Evolutionary conservation across 1,140 invertebrate genomes (phyloP).

Genomic region (Neotoxoptera formosana): DNA sequence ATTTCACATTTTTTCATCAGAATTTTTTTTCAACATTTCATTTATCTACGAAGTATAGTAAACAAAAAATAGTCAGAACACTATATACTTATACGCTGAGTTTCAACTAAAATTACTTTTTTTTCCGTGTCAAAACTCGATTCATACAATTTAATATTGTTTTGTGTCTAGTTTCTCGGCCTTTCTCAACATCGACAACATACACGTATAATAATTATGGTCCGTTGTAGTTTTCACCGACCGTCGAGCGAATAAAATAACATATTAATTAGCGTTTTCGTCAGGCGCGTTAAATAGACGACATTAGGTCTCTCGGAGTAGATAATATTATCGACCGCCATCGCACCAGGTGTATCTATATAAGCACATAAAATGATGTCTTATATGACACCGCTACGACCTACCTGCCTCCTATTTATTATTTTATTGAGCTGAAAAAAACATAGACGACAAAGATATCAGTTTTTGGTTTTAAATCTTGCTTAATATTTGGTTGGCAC

Average conservation of each 20-base stretch:
- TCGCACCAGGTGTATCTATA: neutral
- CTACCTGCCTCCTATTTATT: neutral
- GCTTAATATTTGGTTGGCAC: no score
- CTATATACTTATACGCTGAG: neutral
- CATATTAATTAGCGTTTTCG: neutral
- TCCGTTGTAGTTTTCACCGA: neutral
- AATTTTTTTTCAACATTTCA: neutral
- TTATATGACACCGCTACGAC: neutral
- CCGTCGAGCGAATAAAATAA: neutral
- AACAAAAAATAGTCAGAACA: neutral
- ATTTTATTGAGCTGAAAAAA: no score
- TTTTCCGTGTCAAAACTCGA: neutral
- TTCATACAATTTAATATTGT: neutral
- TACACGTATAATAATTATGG: neutral
- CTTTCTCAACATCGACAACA: neutral
- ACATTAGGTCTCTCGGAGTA: neutral
- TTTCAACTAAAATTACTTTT: neutral
- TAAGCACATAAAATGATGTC: neutral
- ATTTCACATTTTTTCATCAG: no score
- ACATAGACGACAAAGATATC: no score
- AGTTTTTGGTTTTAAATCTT: no score
- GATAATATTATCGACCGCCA: neutral
- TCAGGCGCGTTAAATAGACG: slow-evolving; percentile 18
- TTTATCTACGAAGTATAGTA: neutral
- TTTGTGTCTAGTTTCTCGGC: neutral